phyloP scores from a whole-genome alignment of 1,140 invertebrate genomes.

The Drosophila pandora region DNA sequence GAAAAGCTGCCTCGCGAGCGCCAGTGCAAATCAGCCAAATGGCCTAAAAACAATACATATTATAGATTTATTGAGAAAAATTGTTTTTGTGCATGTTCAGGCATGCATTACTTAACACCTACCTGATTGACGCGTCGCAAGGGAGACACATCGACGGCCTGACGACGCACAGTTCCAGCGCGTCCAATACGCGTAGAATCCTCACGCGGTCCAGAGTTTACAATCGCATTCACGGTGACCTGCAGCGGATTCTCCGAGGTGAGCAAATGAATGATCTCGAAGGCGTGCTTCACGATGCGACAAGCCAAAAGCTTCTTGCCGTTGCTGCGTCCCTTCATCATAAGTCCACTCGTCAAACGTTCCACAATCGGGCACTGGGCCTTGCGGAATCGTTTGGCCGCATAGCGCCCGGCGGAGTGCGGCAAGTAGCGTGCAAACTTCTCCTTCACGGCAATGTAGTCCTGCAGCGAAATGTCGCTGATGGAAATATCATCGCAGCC shows the following conservation, averaged over 20 bases:
- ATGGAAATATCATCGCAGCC: constrained; percentile 99
- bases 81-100: not conserved
- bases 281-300: constrained; percentile 99
- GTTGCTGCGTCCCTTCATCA: constrained; percentile 99
- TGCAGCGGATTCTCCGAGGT: constrained; percentile 95
- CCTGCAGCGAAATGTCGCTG: constrained; percentile 97
- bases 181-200: constrained; percentile 99
- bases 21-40: constrained; percentile 99
- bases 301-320: constrained; percentile 99
- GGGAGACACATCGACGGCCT: constrained; percentile 99
- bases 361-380: constrained; percentile 99
- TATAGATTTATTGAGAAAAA: no score
- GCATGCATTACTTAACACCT: constrained; percentile 6
- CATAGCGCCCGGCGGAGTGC: constrained; percentile 98
- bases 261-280: constrained; percentile 99
- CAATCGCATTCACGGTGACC: constrained; percentile 85
- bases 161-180: constrained; percentile 99
- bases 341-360: constrained; percentile 97
- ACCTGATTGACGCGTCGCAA: constrained; percentile 97
- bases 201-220: constrained; percentile 97
- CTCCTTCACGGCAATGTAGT: constrained; percentile 99
- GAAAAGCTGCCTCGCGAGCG: constrained; percentile 99
- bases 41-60: constrained; percentile 84
- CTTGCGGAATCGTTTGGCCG: constrained; percentile 98
- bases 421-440: constrained; percentile 99